Conservation (phyloP, 2,888 invertebrate species). For the Ametastegia equiseti region DNA sequence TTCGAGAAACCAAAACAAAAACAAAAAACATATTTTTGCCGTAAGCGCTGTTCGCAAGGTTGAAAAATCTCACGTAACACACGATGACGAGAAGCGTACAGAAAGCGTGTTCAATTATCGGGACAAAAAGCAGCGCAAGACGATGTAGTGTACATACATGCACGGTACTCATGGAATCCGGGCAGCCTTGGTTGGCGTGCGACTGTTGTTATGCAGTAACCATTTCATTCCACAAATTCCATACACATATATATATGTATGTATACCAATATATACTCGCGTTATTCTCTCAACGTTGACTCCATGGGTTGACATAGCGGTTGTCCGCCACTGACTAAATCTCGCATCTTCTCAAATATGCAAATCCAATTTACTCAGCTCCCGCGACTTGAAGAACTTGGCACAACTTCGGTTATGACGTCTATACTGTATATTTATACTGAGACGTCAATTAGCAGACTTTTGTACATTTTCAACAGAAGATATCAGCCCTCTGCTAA, state of each 20-base stretch:
- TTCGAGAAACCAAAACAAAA: too few species aligned
- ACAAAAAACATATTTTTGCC: too few species aligned
- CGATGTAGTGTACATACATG: background rate
- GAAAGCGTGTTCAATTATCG: background rate
- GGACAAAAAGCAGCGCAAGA: background rate
- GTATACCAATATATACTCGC: too few species aligned
- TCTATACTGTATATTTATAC: too few species aligned
- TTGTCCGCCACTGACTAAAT: conserved; percentile 1
- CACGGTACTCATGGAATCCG: conserved; percentile 2
- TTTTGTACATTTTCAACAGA: background rate
- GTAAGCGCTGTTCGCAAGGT: background rate
- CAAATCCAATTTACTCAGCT: background rate
- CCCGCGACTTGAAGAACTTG: background rate
- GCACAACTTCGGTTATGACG: background rate
- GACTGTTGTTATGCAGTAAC: conserved; percentile 3
- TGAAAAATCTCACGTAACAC: background rate
- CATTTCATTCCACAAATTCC: conserved; percentile 25
- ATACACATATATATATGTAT: too few species aligned
- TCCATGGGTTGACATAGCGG: background rate
- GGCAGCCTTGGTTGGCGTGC: conserved; percentile 12
- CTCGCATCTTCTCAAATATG: conserved; percentile 17
- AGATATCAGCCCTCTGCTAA: too few species aligned
- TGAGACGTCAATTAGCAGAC: background rate
- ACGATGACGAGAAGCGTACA: background rate
- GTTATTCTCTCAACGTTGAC: conserved; percentile 19